Evolutionary conservation across 2,888 invertebrate genomes (phyloP), one percentile per base, ranked within the genome.

Genomic region (Muscina levida): DNA sequence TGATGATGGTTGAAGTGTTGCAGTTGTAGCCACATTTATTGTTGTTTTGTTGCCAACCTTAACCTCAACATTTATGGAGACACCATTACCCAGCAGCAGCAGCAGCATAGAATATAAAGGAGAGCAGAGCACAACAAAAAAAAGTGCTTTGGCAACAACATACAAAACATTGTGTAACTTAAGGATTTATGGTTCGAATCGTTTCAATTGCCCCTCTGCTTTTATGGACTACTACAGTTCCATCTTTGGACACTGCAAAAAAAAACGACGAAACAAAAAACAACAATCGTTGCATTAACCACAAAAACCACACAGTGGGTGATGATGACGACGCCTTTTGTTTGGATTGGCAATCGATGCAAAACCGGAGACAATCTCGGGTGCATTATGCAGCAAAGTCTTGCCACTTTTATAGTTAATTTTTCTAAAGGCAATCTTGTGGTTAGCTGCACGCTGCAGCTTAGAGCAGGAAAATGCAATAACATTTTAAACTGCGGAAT

Each of bases 121-220:
- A 17, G 31, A 59, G 57, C n/a, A 17, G 31, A 6, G n/a, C 5
- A 15, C n/a, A 15, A 44, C 46, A 26, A 73, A 73, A 74, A 46
- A 42, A 51, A 62, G 31, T 31, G 31, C 13, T n/a, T n/a, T n/a
- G n/a, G n/a, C n/a, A n/a, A n/a, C n/a, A n/a, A n/a, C n/a, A n/a
- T n/a, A 44, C 46, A 26, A 73, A 73, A 74, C 39, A 42, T 44
- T 56, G 31, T 31, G 31, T 10, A 72, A 72, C 77, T 75, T 37
- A 74, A 75, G 77, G 68, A 81, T 81, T 77, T 72, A 81, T 81
- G 77, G 72, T 77, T 81, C 31, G 74, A 81, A 77, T 77, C 81
- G 62, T 71, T 81, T 77, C 74, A 81, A 81, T 77, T 81, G 77
- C 48, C 74, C 66, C 31, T 8, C 8, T 31, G 31, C 31, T 31